Base-by-base conservation (phyloP, 2,113 vertebrate species). In the Rhynchopsitta pachyrhyncha region DNA sequence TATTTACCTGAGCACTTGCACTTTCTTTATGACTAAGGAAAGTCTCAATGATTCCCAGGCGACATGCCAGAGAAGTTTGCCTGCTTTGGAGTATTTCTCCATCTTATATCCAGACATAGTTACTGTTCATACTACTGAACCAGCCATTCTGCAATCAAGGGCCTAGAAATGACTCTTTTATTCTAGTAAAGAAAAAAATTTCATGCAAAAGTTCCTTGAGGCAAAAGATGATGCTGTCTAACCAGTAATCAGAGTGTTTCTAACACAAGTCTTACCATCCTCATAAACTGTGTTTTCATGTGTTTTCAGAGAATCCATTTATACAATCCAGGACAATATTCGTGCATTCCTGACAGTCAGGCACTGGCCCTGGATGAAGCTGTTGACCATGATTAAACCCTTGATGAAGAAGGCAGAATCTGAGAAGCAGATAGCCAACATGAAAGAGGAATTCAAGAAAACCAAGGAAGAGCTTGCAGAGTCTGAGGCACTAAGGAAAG, bases 311-410 rank as follows among this genome's bases (percentile, higher is more conserved):
- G 98, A 99, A 76, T 97, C 99, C 4, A 98, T 99, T 97, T 99
- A 97, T 88, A 98, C 98, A 15, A 98, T 99, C 83, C 99, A 99
- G 63, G 99, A 99, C 98, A 99, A 99, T 49, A 74, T 99, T 19
- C 67, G 97, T 5, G 35, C 97, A 62, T 97, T 96, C 70, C 95
- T 97, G 96, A 94, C 92, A 0, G 85, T 95, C 6, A 97, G 92
- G 37, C 97, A 98, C 86, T 98, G 98, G 98, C 98, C 98, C 55
- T 98, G 98, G 98, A 98, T 98, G 98, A 98, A 97, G 50, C 5
- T 98, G 27, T 98, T 29, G 80, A 98, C 98, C 92, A 98, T 98
- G 87, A 98, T 98, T 44, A 98, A 98, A 70, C 98, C 98, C 23
- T 75, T 98, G 70, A 93, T 98, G 37, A 99, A 98, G 97, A 99